Evolutionary conservation across 1,140 invertebrate genomes (phyloP).

Genomic region (Anoplophora glabripennis): DNA sequence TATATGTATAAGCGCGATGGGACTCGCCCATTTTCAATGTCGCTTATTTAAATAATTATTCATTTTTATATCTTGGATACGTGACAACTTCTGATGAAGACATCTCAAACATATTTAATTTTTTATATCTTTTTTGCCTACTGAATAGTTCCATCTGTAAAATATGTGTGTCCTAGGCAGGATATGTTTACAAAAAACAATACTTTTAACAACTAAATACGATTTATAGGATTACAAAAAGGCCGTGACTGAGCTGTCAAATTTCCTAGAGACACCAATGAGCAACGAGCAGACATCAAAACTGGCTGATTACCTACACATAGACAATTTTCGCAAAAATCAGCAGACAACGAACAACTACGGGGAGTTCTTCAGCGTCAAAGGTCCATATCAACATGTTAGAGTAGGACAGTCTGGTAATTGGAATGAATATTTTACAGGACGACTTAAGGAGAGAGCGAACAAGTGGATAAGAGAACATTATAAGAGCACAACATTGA

Average conservation of each 20-base stretch:
- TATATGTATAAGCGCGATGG: too few relatives aligned
- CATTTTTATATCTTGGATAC: too few relatives aligned
- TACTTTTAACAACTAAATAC: background rate
- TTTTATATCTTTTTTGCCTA: background rate
- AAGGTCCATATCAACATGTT: slow-evolving; percentile 24
- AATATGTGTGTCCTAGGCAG: background rate
- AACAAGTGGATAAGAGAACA: slow-evolving; percentile 36
- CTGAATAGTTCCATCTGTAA: background rate
- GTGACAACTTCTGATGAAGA: too few relatives aligned
- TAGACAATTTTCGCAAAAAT: slow-evolving; percentile 73
- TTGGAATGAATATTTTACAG: slow-evolving; percentile 34
- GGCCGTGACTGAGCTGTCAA: slow-evolving; percentile 55
- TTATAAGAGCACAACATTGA: slow-evolving; percentile 24
- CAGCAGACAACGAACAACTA: slow-evolving; percentile 23
- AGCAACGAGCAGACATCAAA: slow-evolving; percentile 53
- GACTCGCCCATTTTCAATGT: too few relatives aligned
- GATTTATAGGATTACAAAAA: slow-evolving; percentile 54
- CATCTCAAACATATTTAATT: too few relatives aligned
- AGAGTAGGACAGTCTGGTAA: slow-evolving; percentile 31
- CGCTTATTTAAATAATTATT: too few relatives aligned
- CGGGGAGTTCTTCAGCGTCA: slow-evolving; percentile 19
- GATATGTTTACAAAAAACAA: background rate
- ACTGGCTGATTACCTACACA: slow-evolving; percentile 63
- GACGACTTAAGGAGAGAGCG: slow-evolving; percentile 24
- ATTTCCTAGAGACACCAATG: slow-evolving; percentile 60